Base-by-base conservation (phyloP, 2,888 invertebrate genomes). In the Branchellion lobata region DNA sequence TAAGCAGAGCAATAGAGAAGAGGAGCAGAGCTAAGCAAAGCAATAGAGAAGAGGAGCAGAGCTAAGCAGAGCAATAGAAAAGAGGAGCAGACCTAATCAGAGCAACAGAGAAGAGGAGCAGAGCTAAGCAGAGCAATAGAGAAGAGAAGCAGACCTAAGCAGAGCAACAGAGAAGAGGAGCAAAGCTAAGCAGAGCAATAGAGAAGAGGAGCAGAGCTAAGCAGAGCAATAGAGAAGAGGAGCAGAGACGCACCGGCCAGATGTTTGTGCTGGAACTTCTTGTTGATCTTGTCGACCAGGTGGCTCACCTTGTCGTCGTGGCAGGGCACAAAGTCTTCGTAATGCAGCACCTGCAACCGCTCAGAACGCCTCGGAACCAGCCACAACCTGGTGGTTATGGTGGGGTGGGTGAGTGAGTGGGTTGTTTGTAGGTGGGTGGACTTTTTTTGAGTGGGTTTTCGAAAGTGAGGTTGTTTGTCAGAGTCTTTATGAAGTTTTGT, bases 251-350 rank as follows among this genome's bases (percentile, higher is more conserved):
- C n/a, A 78, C 80, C 80, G 36, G 71, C 69, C 11, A 80, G 61
- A 51, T 80, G 72, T 29, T 78, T 76, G 71, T 78, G 78, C n/a
- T 80, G 78, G 34, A 80, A 71, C 40, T 78, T 78, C 21, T 47
- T 47, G 51, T 80, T 80, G 74, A 71, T 57, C 27, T 33, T 68
- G 3, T 69, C 31, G n/a, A 80, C 80, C 36, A 80, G 65, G 2
- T 73, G 2, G 36, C 73, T 53, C 5, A 80, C 47, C 29, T 34
- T 69, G n/a, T 78, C 80, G 24, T 8, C 47, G 31, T 65, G 31
- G 31, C 36, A 27, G 24, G 80, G 80, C 31, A 73, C 29, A n/a
- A 73, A 76, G 75, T 80, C 80, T 51, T 57, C 69, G 51, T 36
- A 80, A 73, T 77, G 77, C 65, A 80, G 51, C 8, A 40, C 34